Percentiles rank a stretch among this genome's conserved stretches.
These are phyloP conservation scores for Rhinichthys osculus DNA, from an alignment of 2,797 vertebrate species.

Conservation along the genomic window DNA sequence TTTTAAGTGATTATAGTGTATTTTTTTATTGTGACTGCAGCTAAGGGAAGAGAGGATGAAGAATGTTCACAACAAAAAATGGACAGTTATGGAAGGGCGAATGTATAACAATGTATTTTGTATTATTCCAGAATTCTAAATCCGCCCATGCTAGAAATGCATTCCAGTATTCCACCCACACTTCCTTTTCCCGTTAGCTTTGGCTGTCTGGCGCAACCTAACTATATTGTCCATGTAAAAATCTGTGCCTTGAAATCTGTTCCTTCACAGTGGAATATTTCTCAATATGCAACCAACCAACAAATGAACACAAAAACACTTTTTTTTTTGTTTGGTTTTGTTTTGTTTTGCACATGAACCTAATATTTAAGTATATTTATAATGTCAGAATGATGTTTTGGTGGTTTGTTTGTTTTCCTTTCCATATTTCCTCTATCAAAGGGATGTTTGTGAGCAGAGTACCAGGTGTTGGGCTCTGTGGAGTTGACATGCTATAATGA, in stretches of 20 bases:
- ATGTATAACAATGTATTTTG: conserved; percentile 41
- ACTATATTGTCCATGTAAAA: conserved; percentile 25
- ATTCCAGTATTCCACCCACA: conserved; percentile 56
- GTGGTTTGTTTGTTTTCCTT: not conserved
- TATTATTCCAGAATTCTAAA: conserved; percentile 41
- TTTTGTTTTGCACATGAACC: conserved; percentile 33
- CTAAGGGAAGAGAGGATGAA: conserved; percentile 17
- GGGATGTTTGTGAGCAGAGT: conserved; percentile 17
- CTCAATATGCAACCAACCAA: conserved; percentile 21
- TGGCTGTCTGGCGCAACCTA: conserved; percentile 11
- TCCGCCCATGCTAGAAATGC: conserved; percentile 45
- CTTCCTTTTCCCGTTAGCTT: conserved; percentile 48
- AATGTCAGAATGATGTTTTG: conserved; percentile 24
- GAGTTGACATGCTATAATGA: conserved; percentile 47
- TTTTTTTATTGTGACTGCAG: conserved; percentile 25
- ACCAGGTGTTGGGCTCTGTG: conserved; percentile 34
- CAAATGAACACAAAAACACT: not conserved
- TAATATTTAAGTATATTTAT: conserved; percentile 37
- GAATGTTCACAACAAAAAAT: conserved; percentile 45
- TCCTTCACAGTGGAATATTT: conserved; percentile 30
- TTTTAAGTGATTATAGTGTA: conserved; percentile 2
- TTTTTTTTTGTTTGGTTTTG: not conserved
- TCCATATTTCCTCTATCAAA: not conserved
- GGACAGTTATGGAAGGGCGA: conserved; percentile 35
- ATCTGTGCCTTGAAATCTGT: conserved; percentile 51